Evolutionary conservation across 2,888 invertebrate species (phyloP), one percentile per base, ranked within the genome.

Genomic region (Imbricaverruca yamaguchii): DNA sequence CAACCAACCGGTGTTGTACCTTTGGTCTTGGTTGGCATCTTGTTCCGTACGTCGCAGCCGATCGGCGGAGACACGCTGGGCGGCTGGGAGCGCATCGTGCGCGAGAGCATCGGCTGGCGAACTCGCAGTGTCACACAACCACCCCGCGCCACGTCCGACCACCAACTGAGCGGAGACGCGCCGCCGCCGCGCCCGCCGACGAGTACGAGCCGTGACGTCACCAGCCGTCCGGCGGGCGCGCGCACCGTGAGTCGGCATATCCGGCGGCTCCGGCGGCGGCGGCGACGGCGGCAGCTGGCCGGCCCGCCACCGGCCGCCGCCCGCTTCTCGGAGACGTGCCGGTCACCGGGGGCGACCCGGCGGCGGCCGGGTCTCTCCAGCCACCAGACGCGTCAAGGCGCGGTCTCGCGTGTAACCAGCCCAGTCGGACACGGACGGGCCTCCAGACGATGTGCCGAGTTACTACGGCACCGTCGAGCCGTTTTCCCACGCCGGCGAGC

Each of bases 131-230:
- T 59, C 59, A 1, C 59, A 59, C 59, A 7, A 59, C 69, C 69
- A 8, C 11, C 15, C 39, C 12, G 21, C 39, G 25, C 25, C 69
- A 13, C 69, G 39, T 15, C 3, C 39, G 39, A 13, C 13, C 39
- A 39, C 25, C 69, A 39, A 69, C 69, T 69, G 69, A 12, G 39
- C 0, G 39, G 13, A 10, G 69, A 23, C n/a, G 13, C 39, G 13
- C 23, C 23, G 69, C 69, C 25, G 69, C 69, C 69, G 10, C 25
- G 39, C 9, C 25, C 39, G 69, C 25, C 39, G 15, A 25, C 39
- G 69, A 15, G 69, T 69, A 69, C 69, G 69, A 11, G 39, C 7
- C 65, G 65, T 65, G 65, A 65, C 65, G 65, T 65, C 65, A 65
- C 23, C 11, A 13, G 15, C 12, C 59, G 59, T 59, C 59, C 59